Conservation (phyloP, 2,797 vertebrate genomes). For the Borostomias antarcticus region DNA sequence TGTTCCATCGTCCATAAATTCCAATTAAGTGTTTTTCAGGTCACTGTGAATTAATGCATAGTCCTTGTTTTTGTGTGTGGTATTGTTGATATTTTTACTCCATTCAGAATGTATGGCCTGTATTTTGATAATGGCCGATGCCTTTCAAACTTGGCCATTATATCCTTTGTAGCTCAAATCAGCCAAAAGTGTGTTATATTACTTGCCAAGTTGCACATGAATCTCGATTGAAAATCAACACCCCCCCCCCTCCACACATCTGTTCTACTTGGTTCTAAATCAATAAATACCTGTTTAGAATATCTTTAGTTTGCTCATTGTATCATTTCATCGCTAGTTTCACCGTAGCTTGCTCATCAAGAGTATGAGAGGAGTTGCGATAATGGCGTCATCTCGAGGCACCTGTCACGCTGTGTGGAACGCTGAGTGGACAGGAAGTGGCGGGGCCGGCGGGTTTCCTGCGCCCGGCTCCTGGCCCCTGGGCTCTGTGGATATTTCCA, state of each 20-base stretch:
- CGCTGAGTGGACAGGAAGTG: slow-evolving; percentile 41
- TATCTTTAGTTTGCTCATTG: slow-evolving; percentile 54
- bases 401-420: slow-evolving; percentile 44
- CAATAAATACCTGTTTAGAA: slow-evolving; percentile 78
- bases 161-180: slow-evolving; percentile 44
- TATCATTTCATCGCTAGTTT: slow-evolving; percentile 38
- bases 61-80: slow-evolving; percentile 41
- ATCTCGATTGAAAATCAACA: slow-evolving; percentile 63
- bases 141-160: slow-evolving; percentile 34
- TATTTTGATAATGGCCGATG: slow-evolving; percentile 19
- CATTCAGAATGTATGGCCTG: slow-evolving; percentile 14
- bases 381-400: slow-evolving; percentile 32
- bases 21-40: slow-evolving; percentile 69
- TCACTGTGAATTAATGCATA: slow-evolving; percentile 46
- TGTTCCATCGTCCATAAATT: slow-evolving; percentile 43
- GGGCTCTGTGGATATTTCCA: slow-evolving; percentile 62
- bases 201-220: slow-evolving; percentile 29
- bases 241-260: slow-evolving; percentile 61
- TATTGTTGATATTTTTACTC: background rate
- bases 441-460: slow-evolving; percentile 41
- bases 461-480: slow-evolving; percentile 32
- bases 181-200: slow-evolving; percentile 27
- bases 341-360: background rate
- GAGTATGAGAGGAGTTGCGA: background rate
- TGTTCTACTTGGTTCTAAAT: slow-evolving; percentile 41